Base-by-base conservation (phyloP, 2,888 invertebrate species). In the Kuschelorhynchus macadamiae region DNA sequence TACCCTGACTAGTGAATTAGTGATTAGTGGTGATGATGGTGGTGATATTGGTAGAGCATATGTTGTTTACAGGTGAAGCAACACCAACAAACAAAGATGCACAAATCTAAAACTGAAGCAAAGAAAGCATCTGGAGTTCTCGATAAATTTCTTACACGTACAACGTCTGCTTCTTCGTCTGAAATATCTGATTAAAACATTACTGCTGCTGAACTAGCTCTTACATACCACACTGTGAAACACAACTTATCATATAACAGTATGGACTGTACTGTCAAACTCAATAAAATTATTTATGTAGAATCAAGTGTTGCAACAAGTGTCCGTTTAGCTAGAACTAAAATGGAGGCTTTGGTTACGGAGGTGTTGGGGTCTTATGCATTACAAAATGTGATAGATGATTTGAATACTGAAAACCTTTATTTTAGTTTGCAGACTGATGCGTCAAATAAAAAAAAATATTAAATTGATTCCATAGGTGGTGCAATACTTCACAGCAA, bases 201-300 rank as follows among this genome's bases (percentile, higher is more conserved):
- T 50, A 30, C 30, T 33, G 33, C 50, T 5, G 5, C 33, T 30
- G 14, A 50, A 12, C 17, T 44, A 12, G 20, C 77, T 1, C 21
- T 75, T 62, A 73, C 75, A 68, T 78, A 62, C 53, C 76, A 77
- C 75, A 77, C 74, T 57, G 75, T 79, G 7, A 78, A 78, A 60
- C 77, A 79, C 67, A 76, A 78, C 72, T 61, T 75, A 4, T 77
- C 77, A 2, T 77, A 77, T 55, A 78, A 77, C 67, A 75, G 72
- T 60, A 72, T 74, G 75, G 76, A 77, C 50, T 76, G 78, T 56
- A 46, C 20, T 16, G n/a, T 59, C 20, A 65, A 65, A 60, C 20
- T 59, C 17, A 41, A 65, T 46, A 67, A 49, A 52, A 52, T 62
- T 18, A 49, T 66, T 18, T 66, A 66, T 70, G 55, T 3, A n/a